Conservation (phyloP, 2,113 vertebrate species). For the Glaucomys volans region DNA sequence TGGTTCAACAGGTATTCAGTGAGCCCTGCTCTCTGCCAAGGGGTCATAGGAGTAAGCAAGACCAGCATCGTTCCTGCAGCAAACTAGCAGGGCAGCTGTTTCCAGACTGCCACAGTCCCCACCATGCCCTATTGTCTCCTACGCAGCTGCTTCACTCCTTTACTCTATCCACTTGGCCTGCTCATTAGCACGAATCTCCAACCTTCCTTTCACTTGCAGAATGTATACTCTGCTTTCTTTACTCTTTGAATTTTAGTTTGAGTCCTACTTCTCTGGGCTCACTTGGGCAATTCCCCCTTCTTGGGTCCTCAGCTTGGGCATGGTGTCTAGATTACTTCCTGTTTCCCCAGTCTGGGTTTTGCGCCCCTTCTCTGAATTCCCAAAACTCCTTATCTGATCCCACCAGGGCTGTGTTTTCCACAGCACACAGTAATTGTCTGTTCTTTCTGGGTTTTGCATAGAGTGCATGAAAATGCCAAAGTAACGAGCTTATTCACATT, state of each 20-base stretch:
- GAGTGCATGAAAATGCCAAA: not conserved
- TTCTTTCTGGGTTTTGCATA: not conserved
- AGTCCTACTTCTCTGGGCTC: not conserved
- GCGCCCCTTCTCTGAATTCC: not conserved
- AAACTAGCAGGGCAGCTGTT: no score
- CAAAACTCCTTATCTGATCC: not conserved
- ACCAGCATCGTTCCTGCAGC: not conserved
- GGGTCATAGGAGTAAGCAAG: not conserved
- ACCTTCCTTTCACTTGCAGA: not conserved
- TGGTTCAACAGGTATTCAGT: not conserved
- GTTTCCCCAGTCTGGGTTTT: not conserved
- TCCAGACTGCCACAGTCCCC: not conserved
- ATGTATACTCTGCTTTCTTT: not conserved
- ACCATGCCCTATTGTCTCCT: not conserved
- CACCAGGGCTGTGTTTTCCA: not conserved
- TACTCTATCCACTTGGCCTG: not conserved
- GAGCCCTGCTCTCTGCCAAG: not conserved
- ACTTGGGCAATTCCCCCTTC: not conserved
- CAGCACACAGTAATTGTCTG: not conserved
- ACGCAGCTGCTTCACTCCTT: rapidly evolving
- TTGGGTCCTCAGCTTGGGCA: not conserved
- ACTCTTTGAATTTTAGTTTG: not conserved
- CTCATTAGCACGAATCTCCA: not conserved
- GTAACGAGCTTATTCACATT: no score
- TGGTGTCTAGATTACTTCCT: not conserved